Percentiles rank a stretch among this genome's conserved stretches.
Evolutionary conservation across 2,797 vertebrate genomes (phyloP).

Genomic region (Anableps anableps): DNA sequence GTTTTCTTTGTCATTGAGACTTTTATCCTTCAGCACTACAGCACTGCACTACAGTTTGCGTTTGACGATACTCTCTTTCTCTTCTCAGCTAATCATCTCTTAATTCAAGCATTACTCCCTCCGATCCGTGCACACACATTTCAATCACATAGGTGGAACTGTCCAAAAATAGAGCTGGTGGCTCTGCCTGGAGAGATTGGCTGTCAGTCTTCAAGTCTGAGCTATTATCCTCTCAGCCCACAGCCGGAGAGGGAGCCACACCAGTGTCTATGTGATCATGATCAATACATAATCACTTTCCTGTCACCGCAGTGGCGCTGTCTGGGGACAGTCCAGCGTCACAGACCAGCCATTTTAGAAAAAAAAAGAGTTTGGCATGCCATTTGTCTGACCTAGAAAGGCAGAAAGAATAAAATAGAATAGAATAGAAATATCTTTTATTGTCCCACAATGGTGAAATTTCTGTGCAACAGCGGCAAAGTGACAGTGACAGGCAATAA

Average conservation of each 20-base stretch:
- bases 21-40: constrained; percentile 54
- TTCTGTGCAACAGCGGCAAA: too few relatives aligned
- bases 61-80: constrained; percentile 49
- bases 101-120: constrained; percentile 57
- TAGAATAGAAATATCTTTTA: too few relatives aligned
- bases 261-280: constrained; percentile 72
- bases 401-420: too few relatives aligned
- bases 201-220: constrained; percentile 69
- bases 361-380: constrained; percentile 41
- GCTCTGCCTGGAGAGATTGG: constrained; percentile 62
- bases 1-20: constrained; percentile 63
- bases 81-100: constrained; percentile 59
- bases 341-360: constrained; percentile 64
- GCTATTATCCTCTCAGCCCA: constrained; percentile 72
- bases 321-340: constrained; percentile 56
- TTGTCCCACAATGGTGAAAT: too few relatives aligned
- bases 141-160: constrained; percentile 64
- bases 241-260: constrained; percentile 62
- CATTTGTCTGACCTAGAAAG: constrained; percentile 74
- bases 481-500: too few relatives aligned
- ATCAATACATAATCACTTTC: constrained; percentile 81
- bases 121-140: constrained; percentile 46
- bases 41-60: constrained; percentile 45
- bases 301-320: constrained; percentile 66
- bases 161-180: constrained; percentile 67